phyloP scores from a whole-genome alignment of 1,140 invertebrate genomes.

The Pseudoatta argentina region DNA sequence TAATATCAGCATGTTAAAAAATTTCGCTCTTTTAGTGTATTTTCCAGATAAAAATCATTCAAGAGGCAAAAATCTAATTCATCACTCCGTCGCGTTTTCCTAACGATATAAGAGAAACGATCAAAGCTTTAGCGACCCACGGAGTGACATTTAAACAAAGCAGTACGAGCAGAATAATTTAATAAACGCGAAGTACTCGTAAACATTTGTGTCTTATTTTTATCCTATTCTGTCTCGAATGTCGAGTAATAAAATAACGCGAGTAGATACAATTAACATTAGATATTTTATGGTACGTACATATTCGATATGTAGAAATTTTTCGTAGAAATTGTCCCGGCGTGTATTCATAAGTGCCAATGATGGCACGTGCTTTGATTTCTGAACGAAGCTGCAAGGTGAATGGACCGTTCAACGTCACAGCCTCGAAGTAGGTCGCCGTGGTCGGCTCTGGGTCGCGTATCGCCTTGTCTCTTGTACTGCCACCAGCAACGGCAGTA shows the following conservation, averaged over 20 bases:
- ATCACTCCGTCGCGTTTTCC: slow-evolving; percentile 12
- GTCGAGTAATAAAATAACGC: background rate
- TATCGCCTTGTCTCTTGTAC: slow-evolving; percentile 52
- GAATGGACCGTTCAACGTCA: slow-evolving; percentile 80
- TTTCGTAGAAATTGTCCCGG: background rate
- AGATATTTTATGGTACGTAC: background rate
- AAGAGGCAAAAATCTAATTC: slow-evolving; percentile 28
- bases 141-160: slow-evolving; percentile 39
- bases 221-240: background rate
- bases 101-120: slow-evolving; percentile 2
- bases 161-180: slow-evolving; percentile 19
- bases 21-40: slow-evolving; percentile 7
- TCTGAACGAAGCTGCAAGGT: slow-evolving; percentile 76
- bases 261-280: background rate
- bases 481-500: slow-evolving; percentile 27
- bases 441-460: slow-evolving; percentile 55
- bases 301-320: background rate
- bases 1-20: slow-evolving; percentile 20
- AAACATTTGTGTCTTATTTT: slow-evolving; percentile 18
- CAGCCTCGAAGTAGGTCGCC: slow-evolving; percentile 76
- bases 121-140: slow-evolving; percentile 20
- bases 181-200: background rate
- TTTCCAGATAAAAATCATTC: slow-evolving; percentile 6
- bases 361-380: slow-evolving; percentile 52
- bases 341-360: slow-evolving; percentile 33